Evolutionary conservation across 2,113 vertebrate species (phyloP).

Genomic region (Ceyx margarethae): DNA sequence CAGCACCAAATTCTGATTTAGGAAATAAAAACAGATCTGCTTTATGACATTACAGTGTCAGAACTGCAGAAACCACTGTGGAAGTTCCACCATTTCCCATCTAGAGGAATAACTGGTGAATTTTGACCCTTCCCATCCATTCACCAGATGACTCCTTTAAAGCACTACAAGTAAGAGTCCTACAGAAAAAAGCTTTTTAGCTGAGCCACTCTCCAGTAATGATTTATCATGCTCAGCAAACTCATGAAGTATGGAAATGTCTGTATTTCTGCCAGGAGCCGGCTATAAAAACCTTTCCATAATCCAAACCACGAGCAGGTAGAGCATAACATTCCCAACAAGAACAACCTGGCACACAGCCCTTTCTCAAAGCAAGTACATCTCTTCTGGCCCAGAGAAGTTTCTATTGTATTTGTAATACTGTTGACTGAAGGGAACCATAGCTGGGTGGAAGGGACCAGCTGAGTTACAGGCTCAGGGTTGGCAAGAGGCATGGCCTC

Average conservation of each 20-base stretch:
- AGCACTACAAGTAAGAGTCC: background rate
- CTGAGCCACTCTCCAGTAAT: background rate
- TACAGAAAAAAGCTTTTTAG: background rate
- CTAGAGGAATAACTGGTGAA: background rate
- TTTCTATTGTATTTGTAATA: background rate
- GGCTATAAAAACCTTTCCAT: background rate
- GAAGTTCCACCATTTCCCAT: background rate
- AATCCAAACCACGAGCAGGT: background rate
- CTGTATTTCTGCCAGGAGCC: background rate
- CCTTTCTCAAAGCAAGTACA: background rate
- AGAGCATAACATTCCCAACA: background rate
- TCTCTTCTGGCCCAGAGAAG: background rate
- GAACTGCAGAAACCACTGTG: background rate
- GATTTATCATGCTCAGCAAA: background rate
- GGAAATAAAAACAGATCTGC: conserved; percentile 21
- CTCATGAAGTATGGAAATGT: background rate
- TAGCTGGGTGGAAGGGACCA: background rate
- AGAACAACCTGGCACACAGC: background rate
- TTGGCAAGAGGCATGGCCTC: background rate
- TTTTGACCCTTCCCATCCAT: background rate
- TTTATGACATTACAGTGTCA: background rate
- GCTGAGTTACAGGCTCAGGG: rapidly evolving
- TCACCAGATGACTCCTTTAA: background rate
- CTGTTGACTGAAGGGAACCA: background rate
- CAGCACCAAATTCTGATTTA: background rate